Percentiles rank a stretch among this genome's conserved stretches.
These are phyloP conservation scores for Myrmecophaga tridactyla DNA, from an alignment of 2,113 vertebrate genomes.

Conservation along the genomic window DNA sequence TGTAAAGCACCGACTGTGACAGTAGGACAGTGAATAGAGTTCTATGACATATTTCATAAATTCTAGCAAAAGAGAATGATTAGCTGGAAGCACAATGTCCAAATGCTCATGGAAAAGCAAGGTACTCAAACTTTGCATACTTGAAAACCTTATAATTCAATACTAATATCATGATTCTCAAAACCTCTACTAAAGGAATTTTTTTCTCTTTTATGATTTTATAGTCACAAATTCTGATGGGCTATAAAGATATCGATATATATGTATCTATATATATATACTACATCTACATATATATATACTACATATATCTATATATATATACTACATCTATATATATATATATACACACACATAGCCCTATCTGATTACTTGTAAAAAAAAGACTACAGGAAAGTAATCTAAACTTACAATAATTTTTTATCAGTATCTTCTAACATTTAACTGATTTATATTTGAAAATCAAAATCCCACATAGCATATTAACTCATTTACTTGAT, in stretches of 20 bases:
- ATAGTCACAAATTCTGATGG: not conserved
- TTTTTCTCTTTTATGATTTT: not conserved
- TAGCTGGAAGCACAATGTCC: not conserved
- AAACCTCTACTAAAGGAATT: not conserved
- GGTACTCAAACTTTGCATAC: not conserved
- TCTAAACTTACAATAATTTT: not conserved
- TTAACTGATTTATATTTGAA: not conserved
- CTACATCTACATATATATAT: no score
- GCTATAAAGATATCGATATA: no score
- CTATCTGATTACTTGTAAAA: not conserved
- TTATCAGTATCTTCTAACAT: not conserved
- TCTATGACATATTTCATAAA: not conserved
- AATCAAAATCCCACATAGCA: not conserved
- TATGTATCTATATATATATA: no score
- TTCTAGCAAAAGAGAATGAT: not conserved
- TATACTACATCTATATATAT: no score
- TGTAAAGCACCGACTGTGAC: not conserved
- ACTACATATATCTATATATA: no score
- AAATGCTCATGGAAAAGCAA: not conserved
- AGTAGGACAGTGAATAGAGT: not conserved
- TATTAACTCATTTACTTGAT: not conserved
- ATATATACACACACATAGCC: no score
- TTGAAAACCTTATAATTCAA: not conserved
- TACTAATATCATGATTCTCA: not conserved
- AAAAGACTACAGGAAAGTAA: not conserved